These are phyloP conservation scores for Accipiter virgatus DNA, from an alignment of 2,113 vertebrate genomes.

Conservation along the genomic window DNA sequence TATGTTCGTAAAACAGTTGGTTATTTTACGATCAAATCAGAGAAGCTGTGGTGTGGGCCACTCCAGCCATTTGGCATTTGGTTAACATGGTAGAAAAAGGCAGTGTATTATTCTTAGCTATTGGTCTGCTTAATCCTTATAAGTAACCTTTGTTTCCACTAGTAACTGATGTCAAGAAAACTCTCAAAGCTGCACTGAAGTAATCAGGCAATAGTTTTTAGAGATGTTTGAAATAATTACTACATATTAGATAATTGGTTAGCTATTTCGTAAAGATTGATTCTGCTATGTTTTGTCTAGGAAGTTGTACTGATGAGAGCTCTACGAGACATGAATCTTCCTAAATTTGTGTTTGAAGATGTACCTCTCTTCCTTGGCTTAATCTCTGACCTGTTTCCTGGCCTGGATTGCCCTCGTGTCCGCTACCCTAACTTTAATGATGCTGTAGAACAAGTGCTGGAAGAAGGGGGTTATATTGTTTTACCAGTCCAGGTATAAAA, in stretches of 20 bases:
- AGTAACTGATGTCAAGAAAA: background rate
- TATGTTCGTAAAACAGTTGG: background rate
- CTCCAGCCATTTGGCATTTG: background rate
- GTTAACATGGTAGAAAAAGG: background rate
- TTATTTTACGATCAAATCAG: background rate
- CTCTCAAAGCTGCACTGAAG: background rate
- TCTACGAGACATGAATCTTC: slow-evolving; percentile 95
- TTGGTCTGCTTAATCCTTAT: background rate
- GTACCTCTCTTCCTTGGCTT: slow-evolving; percentile 94
- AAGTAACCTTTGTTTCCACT: background rate
- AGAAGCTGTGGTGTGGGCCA: background rate
- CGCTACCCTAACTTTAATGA: slow-evolving; percentile 88
- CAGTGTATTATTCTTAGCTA: background rate
- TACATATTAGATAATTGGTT: background rate
- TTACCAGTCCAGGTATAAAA: slow-evolving; percentile 84
- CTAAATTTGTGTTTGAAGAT: slow-evolving; percentile 96
- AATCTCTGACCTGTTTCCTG: slow-evolving; percentile 93
- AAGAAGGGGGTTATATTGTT: slow-evolving; percentile 79
- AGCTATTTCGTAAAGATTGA: background rate
- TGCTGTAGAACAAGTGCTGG: slow-evolving; percentile 84
- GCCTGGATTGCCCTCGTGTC: slow-evolving; percentile 92
- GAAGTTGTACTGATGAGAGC: slow-evolving; percentile 96
- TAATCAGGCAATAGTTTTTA: background rate
- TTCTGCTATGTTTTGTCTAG: slow-evolving; percentile 61
- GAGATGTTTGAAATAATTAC: background rate